Base-by-base conservation (phyloP, 1,140 invertebrate genomes). In the Calephelis virginiensis region DNA sequence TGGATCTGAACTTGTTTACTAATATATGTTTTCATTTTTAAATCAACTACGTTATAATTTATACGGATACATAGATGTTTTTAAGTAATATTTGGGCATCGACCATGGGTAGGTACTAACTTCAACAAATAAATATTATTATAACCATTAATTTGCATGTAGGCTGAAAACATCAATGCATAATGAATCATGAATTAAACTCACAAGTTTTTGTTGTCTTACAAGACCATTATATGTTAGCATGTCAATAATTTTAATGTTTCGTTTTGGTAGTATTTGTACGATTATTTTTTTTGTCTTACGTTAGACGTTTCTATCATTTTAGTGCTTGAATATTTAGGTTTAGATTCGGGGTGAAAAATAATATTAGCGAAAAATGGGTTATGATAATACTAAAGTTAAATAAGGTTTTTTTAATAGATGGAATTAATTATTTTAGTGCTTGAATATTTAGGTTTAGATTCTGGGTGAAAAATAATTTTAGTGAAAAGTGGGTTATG, bases 91-190 rank as follows among this genome's bases (percentile, higher is more conserved):
- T 45, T 46, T 56, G 45, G 14, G 17, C 50, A 11, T 59, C 49
- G 45, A 56, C 10, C 45, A 59, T 65, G 50, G 61, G 61, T 63
- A 48, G 61, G 61, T 53, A 65, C 28, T 59, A 46, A 48, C 47
- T 28, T 47, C 40, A 43, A 43, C 6, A 64, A 38, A 60, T 69
- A 53, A 43, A 43, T 13, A 62, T n/a, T 62, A 17, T 47, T 14
- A 45, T 85, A 75, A 77, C 70, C 76, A 76, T 66, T 81, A 75
- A 72, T 75, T 73, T 86, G 86, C 86, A 90, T 90, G 85, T 87
- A 90, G 86, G 84, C 75, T 81, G 81, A 65, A 59, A 59, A 59
- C 50, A 56, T 65, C 63, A 65, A 43, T 56, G 63, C 63, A 69
- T 76, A 71, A 62, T 74, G 73, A 65, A 28, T 17, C 49, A 65